Evolutionary conservation across 2,888 invertebrate genomes (phyloP), one percentile per base, ranked within the genome.

Genomic region (Trachelus stipa): DNA sequence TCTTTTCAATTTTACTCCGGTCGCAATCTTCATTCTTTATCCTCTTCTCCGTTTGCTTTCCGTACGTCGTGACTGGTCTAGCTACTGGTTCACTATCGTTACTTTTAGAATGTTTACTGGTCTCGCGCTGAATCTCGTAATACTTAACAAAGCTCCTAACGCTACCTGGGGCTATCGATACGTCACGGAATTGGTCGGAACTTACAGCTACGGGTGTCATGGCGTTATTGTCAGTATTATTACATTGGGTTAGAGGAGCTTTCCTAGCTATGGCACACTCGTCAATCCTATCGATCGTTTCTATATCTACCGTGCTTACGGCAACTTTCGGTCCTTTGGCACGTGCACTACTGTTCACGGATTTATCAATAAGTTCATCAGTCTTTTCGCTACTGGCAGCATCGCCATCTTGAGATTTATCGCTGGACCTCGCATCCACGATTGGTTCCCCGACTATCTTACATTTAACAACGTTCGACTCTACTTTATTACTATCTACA

Each of bases 181-280:
- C 82, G 81, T 85, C 82, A 78, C 80, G 83, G 82, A 85, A 85
- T 90, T 90, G 90, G 88, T 90, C 89, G 83, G 85, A 85, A 87
- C 88, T 90, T 91, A 90, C 79, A 84, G 81, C 89, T 90, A 90
- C 86, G 86, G 90, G 87, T 87, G 85, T 85, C 83, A 82, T 87
- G 86, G 88, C 86, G 85, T 90, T 90, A 90, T 91, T 91, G 89
- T 91, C 90, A 86, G 88, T 88, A 88, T 88, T 85, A 84, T 89
- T 89, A 87, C 84, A 83, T 84, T 83, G 86, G 83, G 79, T 85
- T 82, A 69, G 76, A 79, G 81, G 78, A 78, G 81, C 82, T 79
- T 84, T 83, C 77, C 85, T 88, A 88, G 74, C 87, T 90, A 91
- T 90, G 90, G 90, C 90, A 90, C 90, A 87, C 85, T 84, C 85